Evolutionary conservation across 2,113 vertebrate species (phyloP), one percentile per base, ranked within the genome.

Genomic region (Heteronetta atricapilla): DNA sequence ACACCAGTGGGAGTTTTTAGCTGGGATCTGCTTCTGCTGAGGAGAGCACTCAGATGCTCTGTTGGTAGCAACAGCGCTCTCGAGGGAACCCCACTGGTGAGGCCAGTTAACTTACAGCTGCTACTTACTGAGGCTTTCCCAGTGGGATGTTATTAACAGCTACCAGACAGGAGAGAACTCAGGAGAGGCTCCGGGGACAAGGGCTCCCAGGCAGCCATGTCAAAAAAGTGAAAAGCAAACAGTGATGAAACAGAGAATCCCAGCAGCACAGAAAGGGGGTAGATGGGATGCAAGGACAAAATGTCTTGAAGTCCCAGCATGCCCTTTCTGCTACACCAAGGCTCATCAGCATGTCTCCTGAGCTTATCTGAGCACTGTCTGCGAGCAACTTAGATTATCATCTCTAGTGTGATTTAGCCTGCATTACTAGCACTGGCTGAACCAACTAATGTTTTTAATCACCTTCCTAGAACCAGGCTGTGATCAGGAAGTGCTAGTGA

Each of bases 11-110:
- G 94, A 95, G 36, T 53, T 92, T 63, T 64, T 36, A 74, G 42
- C 48, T 0, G 0, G 83, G 92, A 83, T 73, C 53, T 2, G 92
- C 92, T 92, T 16, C 94, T 93, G 90, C 76, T 60, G 72, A 91
- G 82, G 90, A 93, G 91, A 95, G 76, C 55, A 2, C 73, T 96
- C 64, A 5, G 74, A 68, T 38, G 11, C 64, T 89, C 89, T 95
- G 94, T 58, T 94, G 94, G 92, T 88, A 97, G 94, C 97, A 96
- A 89, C 94, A 36, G 63, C 0, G 26, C 79, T 92, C 92, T 58
- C 86, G 0, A 34, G 86, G 82, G 81, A 88, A 21, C 91, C 63
- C 40, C 87, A 42, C 13, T 66, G 81, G 44, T 33, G 46, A 74
- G 92, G 60, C 82, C 73, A 23, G 33, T 90, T 91, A 59, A 67